phyloP scores from a whole-genome alignment of 2,888 invertebrate species.

The Belgica antarctica region DNA sequence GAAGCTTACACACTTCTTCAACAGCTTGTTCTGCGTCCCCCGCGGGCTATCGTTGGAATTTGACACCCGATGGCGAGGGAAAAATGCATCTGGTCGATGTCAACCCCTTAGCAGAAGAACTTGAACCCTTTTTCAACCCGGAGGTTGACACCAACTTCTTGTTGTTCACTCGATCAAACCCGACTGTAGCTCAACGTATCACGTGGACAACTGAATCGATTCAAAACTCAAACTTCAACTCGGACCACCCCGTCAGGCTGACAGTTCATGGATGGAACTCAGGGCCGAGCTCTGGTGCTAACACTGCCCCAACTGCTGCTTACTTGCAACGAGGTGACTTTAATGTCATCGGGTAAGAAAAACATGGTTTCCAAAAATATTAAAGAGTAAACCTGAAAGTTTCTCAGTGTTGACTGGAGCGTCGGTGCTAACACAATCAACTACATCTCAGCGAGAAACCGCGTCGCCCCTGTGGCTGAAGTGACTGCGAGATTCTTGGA shows the following conservation, averaged over 20 bases:
- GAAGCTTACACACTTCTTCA: background rate
- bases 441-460: conserved; percentile 57
- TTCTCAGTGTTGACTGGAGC: conserved; percentile 56
- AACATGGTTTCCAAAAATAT: background rate
- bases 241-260: conserved; percentile 48
- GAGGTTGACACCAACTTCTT: conserved; percentile 19
- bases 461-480: conserved; percentile 17
- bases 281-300: conserved; percentile 50
- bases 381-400: background rate
- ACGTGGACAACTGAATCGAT: conserved; percentile 45
- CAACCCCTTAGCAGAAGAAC: background rate
- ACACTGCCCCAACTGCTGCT: conserved; percentile 51
- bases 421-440: conserved; percentile 58
- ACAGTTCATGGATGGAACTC: conserved; percentile 53
- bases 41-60: conserved; percentile 21
- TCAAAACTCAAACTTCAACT: conserved; percentile 48
- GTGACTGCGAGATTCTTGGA: conserved; percentile 2
- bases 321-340: conserved; percentile 58
- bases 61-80: conserved; percentile 37
- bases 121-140: conserved; percentile 20
- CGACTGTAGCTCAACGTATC: conserved; percentile 5
- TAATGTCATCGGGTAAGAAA: conserved; percentile 56
- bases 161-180: conserved; percentile 36
- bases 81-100: conserved; percentile 37
- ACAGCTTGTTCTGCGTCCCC: conserved; percentile 23